Evolutionary conservation across 2,888 invertebrate species (phyloP), one percentile per base, ranked within the genome.

Genomic region (Leptinotarsa haldemani): DNA sequence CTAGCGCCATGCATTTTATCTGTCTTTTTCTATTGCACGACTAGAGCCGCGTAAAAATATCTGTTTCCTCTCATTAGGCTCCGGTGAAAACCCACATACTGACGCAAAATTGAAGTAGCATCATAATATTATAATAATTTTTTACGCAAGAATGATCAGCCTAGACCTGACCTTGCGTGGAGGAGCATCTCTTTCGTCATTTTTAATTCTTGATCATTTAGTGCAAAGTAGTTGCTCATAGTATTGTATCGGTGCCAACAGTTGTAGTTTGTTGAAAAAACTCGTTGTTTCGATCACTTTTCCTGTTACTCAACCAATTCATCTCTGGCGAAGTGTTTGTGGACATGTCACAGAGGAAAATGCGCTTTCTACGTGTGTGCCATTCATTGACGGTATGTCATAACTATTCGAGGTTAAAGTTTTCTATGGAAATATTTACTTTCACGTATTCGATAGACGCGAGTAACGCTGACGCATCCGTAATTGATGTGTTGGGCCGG

Each of bases 91-190:
- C 58, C 69, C 73, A 69, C 66, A 52, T 18, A 58, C 25, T 58
- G 58, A 58, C 58, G 58, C 58, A 58, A 22, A 22, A 58, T 22
- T 58, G 15, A 58, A 22, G 5, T 58, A 22, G 25, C 58, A 20
- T 20, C 56, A 20, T 20, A 25, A 40, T 40, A 40, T 9, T 40
- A 58, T 58, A 25, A 58, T 58, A 20, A 25, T 58, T 20, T 69
- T 75, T 77, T 65, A 75, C 77, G 73, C 71, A 74, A 75, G 75
- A 70, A 74, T 68, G 71, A 74, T 69, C 74, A 73, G 68, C 64
- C 68, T 30, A 72, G 52, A 48, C 56, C 18, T 74, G 77, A 75
- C 77, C 77, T 77, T 77, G 77, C 71, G 18, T 47, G 58, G 66
- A 67, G 47, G 66, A 70, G 70, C 76, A 74, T 73, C 73, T 15